Conservation (phyloP, 1,140 invertebrate species). For the Apocrypta bakeri region DNA sequence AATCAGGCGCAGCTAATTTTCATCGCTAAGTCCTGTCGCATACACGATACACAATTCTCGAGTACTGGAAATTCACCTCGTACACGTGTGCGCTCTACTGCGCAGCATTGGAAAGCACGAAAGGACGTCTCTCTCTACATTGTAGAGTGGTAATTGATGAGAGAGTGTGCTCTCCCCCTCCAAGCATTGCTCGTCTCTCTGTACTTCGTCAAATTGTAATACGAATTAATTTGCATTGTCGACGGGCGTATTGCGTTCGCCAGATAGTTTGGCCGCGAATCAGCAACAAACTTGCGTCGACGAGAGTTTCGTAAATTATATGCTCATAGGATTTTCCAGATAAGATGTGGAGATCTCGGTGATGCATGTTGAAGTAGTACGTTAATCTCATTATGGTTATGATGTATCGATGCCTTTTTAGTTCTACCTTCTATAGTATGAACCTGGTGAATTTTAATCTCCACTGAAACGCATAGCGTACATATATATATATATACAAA, state of each 20-base stretch:
- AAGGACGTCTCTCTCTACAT: not conserved
- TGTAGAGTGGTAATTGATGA: slow-evolving; percentile 25
- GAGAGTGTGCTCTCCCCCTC: not conserved
- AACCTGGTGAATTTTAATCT: too few relatives aligned
- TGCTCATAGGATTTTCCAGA: not conserved
- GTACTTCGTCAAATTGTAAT: slow-evolving; percentile 31
- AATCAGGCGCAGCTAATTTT: slow-evolving; percentile 8
- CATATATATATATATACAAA: too few relatives aligned
- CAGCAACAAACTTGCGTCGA: slow-evolving; percentile 31
- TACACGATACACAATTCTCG: too few relatives aligned
- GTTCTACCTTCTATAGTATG: too few relatives aligned
- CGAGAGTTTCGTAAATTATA: not conserved
- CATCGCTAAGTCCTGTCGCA: too few relatives aligned
- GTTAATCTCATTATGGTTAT: too few relatives aligned
- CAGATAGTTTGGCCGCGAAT: slow-evolving; percentile 47
- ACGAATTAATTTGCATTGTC: slow-evolving; percentile 48
- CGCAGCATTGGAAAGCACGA: slow-evolving; percentile 16
- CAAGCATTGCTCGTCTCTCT: not conserved
- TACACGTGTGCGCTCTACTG: not conserved
- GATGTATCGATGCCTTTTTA: too few relatives aligned
- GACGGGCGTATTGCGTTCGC: slow-evolving; percentile 37
- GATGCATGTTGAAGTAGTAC: not conserved
- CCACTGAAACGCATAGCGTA: too few relatives aligned
- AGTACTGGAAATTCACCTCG: too few relatives aligned
- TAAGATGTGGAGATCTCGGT: not conserved